phyloP scores from a whole-genome alignment of 2,113 vertebrate species.

The Malurus cyaneus region DNA sequence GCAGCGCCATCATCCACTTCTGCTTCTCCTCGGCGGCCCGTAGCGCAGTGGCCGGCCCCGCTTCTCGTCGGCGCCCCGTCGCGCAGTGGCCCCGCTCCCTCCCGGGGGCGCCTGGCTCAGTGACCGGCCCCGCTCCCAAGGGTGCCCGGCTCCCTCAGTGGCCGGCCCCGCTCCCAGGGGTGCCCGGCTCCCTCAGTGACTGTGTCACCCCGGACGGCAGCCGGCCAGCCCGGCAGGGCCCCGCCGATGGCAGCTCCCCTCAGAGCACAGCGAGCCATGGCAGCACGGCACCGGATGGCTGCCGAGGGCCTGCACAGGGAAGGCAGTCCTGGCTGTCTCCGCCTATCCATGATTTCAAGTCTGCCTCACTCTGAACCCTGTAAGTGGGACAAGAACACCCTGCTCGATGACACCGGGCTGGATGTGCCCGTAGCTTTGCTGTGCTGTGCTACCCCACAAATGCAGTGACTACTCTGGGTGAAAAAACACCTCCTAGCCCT shows the following conservation, averaged over 20 bases:
- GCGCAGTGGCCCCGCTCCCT: no score
- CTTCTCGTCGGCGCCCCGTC: no score
- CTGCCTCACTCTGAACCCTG: no score
- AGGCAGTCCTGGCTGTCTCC: not conserved
- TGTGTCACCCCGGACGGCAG: accelerated
- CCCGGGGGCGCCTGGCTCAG: no score
- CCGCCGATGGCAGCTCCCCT: not conserved
- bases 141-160: not conserved
- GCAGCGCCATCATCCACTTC: not conserved
- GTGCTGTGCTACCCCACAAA: not conserved
- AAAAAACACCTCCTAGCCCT: not conserved
- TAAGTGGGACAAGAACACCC: not conserved
- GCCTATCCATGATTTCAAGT: accelerated
- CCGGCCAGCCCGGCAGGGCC: accelerated
- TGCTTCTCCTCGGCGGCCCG: not conserved
- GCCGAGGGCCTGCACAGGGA: not conserved
- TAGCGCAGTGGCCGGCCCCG: not conserved
- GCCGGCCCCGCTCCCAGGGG: not conserved
- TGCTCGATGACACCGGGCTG: not conserved
- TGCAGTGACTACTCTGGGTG: not conserved
- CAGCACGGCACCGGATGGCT: accelerated
- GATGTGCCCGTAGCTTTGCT: not conserved
- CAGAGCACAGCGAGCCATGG: accelerated
- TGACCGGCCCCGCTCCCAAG: accelerated
- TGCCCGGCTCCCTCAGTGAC: no score